Conservation (phyloP, 2,888 invertebrate species). For the Netelia melanura region DNA sequence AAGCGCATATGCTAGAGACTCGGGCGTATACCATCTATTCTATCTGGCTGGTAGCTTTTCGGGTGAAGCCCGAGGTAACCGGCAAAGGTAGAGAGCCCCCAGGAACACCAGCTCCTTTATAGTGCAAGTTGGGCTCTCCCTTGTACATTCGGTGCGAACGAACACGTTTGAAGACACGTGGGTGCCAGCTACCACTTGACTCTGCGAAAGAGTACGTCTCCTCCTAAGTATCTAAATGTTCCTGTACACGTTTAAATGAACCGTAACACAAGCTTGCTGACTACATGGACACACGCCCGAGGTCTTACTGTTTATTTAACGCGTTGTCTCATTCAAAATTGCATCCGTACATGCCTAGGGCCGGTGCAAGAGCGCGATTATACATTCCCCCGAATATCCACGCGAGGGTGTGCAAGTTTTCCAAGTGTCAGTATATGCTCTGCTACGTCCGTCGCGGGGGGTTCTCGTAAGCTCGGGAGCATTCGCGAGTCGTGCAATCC, state of each 20-base stretch:
- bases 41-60: conserved; percentile 11
- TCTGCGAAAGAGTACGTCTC: conserved; percentile 10
- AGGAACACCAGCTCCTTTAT: conserved; percentile 29
- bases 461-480: not conserved
- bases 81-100: not conserved
- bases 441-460: not conserved
- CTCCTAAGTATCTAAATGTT: conserved; percentile 23
- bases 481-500: conserved; percentile 12
- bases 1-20: not conserved
- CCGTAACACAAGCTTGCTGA: conserved; percentile 25
- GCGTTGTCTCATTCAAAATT: conserved; percentile 22
- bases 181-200: conserved; percentile 21
- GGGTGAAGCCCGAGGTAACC: conserved; percentile 2
- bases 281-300: not conserved
- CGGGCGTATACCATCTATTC: not conserved
- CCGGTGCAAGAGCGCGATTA: not conserved
- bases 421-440: conserved; percentile 14
- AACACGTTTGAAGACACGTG: conserved; percentile 27
- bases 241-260: conserved; percentile 24
- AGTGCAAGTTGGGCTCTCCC: conserved; percentile 12
- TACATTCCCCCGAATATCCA: not conserved
- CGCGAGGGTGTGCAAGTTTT: not conserved
- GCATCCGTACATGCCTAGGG: not conserved
- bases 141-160: conserved; percentile 12
- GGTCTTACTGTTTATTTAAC: conserved; percentile 18